phyloP scores from a whole-genome alignment of 2,113 vertebrate species.

The Brachirus orientalis region DNA sequence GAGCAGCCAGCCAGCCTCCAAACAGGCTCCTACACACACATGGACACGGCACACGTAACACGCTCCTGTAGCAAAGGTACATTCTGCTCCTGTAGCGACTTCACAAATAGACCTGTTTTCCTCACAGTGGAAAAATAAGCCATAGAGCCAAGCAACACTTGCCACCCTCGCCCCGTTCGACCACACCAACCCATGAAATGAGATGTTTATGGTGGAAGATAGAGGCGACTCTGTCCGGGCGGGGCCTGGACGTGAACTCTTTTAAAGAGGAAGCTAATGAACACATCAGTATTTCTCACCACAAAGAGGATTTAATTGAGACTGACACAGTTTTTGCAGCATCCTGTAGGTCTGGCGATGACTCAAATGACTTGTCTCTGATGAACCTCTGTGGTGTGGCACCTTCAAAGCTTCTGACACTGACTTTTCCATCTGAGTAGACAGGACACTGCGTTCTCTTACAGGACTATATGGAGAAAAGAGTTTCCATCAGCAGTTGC shows the following conservation, averaged over 20 bases:
- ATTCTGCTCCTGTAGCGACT: constrained; percentile 65
- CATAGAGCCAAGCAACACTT: constrained; percentile 47
- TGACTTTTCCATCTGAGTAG: constrained; percentile 13
- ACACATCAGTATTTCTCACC: background rate
- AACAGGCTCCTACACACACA: constrained; percentile 17
- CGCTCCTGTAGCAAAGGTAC: constrained; percentile 66
- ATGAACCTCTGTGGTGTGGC: background rate
- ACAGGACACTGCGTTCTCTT: constrained; percentile 45
- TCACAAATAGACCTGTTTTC: constrained; percentile 80
- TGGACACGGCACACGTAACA: constrained; percentile 24
- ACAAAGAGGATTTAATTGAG: background rate
- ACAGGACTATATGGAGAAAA: constrained; percentile 47
- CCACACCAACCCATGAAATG: constrained; percentile 61
- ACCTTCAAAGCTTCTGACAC: constrained; percentile 23
- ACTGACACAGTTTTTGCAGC: background rate
- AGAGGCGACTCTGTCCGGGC: constrained; percentile 45
- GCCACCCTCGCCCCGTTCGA: constrained; percentile 23
- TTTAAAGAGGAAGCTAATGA: constrained; percentile 11
- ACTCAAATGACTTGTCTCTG: background rate
- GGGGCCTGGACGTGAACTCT: background rate
- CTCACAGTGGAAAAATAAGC: constrained; percentile 72
- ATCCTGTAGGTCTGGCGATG: background rate
- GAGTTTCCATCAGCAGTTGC: constrained; percentile 72
- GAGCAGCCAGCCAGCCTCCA: constrained; percentile 30
- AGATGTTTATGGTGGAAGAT: constrained; percentile 61